Evolutionary conservation across 2,113 vertebrate species (phyloP).

Genomic region (Ceuthmochares aereus): DNA sequence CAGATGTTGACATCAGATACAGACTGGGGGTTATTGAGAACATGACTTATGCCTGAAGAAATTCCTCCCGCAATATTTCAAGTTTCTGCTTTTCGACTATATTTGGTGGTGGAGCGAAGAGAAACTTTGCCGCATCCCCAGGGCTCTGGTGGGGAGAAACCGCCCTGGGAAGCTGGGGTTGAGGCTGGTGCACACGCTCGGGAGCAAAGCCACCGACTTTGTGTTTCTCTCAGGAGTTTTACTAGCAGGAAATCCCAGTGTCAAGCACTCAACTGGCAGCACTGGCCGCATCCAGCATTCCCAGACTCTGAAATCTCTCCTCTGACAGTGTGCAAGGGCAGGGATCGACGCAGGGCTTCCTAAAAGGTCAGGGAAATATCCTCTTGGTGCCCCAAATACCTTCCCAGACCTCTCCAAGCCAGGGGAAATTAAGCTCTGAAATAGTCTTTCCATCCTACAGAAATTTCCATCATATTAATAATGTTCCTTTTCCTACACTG

Average conservation of each 20-base stretch:
- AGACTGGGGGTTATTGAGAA: background rate
- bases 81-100: background rate
- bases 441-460: background rate
- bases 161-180: fast-evolving
- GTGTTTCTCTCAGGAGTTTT: background rate
- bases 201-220: background rate
- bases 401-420: background rate
- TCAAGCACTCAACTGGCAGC: background rate
- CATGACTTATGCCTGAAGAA: background rate
- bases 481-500: background rate
- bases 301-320: background rate
- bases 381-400: background rate
- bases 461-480: background rate
- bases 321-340: background rate
- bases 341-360: background rate
- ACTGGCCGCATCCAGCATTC: background rate
- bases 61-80: background rate
- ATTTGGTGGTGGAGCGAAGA: background rate
- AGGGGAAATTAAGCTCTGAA: background rate
- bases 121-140: background rate
- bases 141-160: fast-evolving
- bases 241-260: background rate
- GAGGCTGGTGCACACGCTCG: fast-evolving
- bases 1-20: background rate
- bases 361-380: background rate